Evolutionary conservation across 2,797 vertebrate species (phyloP), one percentile per base, ranked within the genome.

Genomic region (Takifugu rubripes): DNA sequence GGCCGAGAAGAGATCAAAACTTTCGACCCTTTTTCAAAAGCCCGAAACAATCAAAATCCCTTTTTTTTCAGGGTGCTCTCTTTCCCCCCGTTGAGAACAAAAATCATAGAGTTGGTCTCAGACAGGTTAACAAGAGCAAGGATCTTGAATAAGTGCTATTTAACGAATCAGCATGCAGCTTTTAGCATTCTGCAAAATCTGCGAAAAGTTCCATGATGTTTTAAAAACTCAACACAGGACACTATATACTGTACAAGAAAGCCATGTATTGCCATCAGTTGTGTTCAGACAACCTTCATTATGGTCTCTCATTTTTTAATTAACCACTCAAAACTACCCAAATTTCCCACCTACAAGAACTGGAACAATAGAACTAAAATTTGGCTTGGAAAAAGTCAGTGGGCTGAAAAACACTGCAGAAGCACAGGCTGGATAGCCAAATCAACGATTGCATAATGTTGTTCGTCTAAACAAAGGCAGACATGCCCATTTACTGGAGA

Each of bases 31-130:
- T 33, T 71, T 31, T 56, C 64, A 59, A 59, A 66, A 65, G 59
- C 25, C 60, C 68, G 36, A 40, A 71, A 78, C 65, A 55, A 74
- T 71, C 74, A 78, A 64, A 55, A 74, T 72, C 76, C 68, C 45
- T 2, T 58, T 61, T 52, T 75, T 75, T 74, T 25, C 33, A 25
- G 67, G 60, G 62, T 78, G 51, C 74, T 66, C 69, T 66, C 49
- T 51, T 21, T 21, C 21, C 21, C 21, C 21, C 24, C 11, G 49
- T 68, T 68, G 57, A 56, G 51, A 60, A 58, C 55, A 54, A 42
- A 48, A 59, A 64, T 56, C 59, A 52, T 4, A 11, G 45, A 12
- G 25, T 12, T 55, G 56, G 61, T 64, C 63, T 60, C 49, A 10
- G 1, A n/a, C 36, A 50, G 50, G 31, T 57, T 59, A 40, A 15